These are phyloP conservation scores for Lophotis ruficrista DNA, from an alignment of 2,113 vertebrate genomes.

Conservation along the genomic window DNA sequence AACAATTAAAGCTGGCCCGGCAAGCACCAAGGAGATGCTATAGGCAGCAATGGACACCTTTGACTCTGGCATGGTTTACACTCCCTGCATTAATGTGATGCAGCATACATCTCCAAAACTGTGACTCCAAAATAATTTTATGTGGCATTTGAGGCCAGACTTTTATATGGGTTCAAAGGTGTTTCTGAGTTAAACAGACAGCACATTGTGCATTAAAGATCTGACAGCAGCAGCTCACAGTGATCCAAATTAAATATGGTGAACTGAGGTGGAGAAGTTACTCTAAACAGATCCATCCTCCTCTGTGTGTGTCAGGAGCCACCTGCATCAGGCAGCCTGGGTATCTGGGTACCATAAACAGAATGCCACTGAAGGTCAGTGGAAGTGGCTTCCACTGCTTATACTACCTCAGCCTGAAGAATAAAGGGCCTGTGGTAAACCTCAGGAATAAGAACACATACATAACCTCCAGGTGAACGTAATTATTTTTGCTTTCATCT, in stretches of 20 bases:
- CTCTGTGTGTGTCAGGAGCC: neutral
- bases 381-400: neutral
- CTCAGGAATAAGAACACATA: neutral
- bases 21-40: neutral
- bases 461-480: neutral
- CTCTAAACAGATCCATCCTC: neutral
- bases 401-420: neutral
- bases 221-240: neutral
- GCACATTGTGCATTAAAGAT: neutral
- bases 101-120: neutral
- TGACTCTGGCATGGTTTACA: neutral
- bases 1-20: neutral
- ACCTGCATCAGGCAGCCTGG: neutral
- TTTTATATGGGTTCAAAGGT: neutral
- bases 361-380: neutral
- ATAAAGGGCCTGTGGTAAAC: neutral
- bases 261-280: neutral
- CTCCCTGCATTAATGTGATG: neutral
- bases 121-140: neutral
- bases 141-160: neutral
- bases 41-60: neutral
- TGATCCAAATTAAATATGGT: neutral
- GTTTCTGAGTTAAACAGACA: neutral
- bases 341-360: neutral
- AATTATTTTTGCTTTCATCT: neutral